Evolutionary conservation across 2,113 vertebrate species (phyloP).

Genomic region (Rallus limicola): DNA sequence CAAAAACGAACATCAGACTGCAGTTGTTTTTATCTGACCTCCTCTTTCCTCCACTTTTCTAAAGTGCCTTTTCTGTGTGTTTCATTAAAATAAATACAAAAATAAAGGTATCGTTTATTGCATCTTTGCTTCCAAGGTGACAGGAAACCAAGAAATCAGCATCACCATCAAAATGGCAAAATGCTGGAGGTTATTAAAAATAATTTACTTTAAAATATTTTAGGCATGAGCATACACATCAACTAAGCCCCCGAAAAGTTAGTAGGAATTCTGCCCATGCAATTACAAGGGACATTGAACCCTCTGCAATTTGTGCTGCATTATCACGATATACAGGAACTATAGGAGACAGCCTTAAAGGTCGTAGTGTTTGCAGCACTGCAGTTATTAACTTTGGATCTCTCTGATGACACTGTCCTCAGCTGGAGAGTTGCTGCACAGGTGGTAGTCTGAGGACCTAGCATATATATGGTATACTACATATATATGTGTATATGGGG

Average conservation of each 20-base stretch:
- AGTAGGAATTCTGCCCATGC: not conserved
- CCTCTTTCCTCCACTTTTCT: constrained; percentile 35
- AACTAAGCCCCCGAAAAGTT: not conserved
- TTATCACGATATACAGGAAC: not conserved
- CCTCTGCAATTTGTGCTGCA: not conserved
- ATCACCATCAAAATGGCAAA: not conserved
- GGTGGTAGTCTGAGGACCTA: not conserved
- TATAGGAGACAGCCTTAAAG: not conserved
- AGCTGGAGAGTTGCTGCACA: not conserved
- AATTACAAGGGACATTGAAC: not conserved
- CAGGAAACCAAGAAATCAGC: not conserved
- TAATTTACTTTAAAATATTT: constrained; percentile 15
- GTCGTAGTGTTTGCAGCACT: not conserved
- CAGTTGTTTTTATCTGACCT: constrained; percentile 63
- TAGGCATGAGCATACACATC: not conserved
- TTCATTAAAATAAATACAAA: constrained; percentile 40
- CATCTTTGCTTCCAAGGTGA: constrained; percentile 13
- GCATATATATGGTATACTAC: not conserved
- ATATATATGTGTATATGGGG: not conserved
- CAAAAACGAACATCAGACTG: constrained; percentile 64
- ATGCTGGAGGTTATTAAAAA: not conserved
- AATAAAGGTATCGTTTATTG: constrained; percentile 29
- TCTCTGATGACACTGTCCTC: not conserved
- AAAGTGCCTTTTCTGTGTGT: constrained; percentile 40
- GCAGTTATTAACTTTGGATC: not conserved